Evolutionary conservation across 2,113 vertebrate species (phyloP).

Genomic region (Dolichallabes microphthalmus): DNA sequence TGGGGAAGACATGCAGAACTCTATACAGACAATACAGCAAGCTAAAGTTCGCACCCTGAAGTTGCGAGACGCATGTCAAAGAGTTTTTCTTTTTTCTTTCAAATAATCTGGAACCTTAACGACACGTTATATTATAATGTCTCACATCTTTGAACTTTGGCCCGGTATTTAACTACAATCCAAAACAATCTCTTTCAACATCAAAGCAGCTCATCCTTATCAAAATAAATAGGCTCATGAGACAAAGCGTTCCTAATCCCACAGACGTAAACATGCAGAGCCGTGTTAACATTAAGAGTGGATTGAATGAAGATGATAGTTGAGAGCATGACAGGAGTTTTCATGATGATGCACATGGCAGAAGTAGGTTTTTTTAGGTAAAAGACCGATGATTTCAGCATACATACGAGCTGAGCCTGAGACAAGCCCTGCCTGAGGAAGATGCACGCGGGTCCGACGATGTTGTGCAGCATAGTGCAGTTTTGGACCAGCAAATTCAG

Average conservation of each 20-base stretch:
- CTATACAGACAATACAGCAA: not conserved
- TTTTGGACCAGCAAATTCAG: constrained; percentile 66
- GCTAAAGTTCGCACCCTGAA: not conserved
- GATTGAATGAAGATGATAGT: constrained; percentile 8
- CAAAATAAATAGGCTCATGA: not conserved
- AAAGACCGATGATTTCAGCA: constrained; percentile 29
- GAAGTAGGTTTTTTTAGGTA: constrained; percentile 14
- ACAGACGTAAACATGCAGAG: not conserved
- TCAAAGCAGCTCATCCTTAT: not conserved
- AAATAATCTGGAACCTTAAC: not conserved
- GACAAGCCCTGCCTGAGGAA: constrained; percentile 80
- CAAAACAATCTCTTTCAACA: not conserved
- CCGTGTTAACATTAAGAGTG: not conserved
- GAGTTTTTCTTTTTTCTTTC: not conserved
- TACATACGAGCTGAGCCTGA: constrained; percentile 72
- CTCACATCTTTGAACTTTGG: not conserved
- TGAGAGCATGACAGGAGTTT: not conserved
- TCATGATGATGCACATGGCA: not conserved
- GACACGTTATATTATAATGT: not conserved
- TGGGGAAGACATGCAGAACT: not conserved
- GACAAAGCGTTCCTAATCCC: not conserved
- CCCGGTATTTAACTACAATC: not conserved
- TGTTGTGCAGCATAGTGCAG: constrained; percentile 74
- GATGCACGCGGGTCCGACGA: constrained; percentile 80
- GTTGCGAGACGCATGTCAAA: not conserved